phyloP scores from a whole-genome alignment of 2,113 vertebrate species.

The Motacilla tschutschensis region DNA sequence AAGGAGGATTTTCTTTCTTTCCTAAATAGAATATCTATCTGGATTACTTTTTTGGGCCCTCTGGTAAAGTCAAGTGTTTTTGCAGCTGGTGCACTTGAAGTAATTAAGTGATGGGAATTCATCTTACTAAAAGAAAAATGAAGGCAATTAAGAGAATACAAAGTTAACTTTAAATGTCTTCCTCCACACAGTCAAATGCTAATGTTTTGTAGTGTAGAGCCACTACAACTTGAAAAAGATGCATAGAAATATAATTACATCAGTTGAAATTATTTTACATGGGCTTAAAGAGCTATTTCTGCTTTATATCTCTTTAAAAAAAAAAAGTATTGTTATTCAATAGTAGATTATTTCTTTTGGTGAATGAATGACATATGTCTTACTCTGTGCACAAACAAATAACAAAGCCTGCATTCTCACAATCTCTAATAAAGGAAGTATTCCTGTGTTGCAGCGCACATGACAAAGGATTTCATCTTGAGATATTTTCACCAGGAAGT shows the following conservation, averaged over 20 bases:
- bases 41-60: not conserved
- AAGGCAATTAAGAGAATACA: not conserved
- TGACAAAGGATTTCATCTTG: not conserved
- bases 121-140: not conserved
- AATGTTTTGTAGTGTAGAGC: not conserved
- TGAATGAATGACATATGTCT: not conserved
- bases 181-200: not conserved
- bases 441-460: not conserved
- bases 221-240: not conserved
- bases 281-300: not conserved
- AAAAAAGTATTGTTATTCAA: not conserved
- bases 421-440: not conserved
- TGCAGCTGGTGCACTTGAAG: not conserved
- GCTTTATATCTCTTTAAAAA: not conserved
- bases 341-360: not conserved
- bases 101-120: constrained; percentile 14
- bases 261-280: not conserved
- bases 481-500: not conserved
- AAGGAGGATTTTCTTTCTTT: not conserved
- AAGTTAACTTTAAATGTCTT: constrained; percentile 10
- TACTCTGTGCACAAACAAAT: not conserved
- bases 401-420: not conserved
- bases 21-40: not conserved
- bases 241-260: not conserved
- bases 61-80: constrained; percentile 10